Base-by-base conservation (phyloP, 2,797 vertebrate species). In the Microctenopoma lineatum region DNA sequence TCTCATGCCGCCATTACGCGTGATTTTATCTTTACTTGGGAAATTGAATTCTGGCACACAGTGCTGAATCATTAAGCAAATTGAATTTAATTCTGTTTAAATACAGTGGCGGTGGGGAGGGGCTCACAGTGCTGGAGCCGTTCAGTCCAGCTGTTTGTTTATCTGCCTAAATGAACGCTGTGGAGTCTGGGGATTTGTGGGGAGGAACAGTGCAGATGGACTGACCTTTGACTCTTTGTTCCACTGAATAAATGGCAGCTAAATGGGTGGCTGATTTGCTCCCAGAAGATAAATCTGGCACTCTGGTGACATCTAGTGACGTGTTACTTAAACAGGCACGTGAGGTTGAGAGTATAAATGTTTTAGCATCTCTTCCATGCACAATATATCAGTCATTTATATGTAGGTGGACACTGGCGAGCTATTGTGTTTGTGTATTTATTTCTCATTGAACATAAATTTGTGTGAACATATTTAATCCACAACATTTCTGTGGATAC, bases 161-260 rank as follows among this genome's bases (percentile, higher is more conserved):
- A 85, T 80, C 74, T 75, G 66, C 85, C 45, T 66, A 84, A 88
- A 89, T 90, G 76, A 76, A 87, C 77, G 69, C 75, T 54, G 66
- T 68, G 61, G 71, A 68, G 81, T 88, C 83, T 81, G 66, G 89
- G 87, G 87, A 90, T 86, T 88, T 90, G 83, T 73, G 64, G 73
- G 63, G 77, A 81, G 81, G 77, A 79, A 80, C 52, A 72, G 76
- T 78, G 63, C 60, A 81, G 80, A 87, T 84, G 71, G 59, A 73
- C 59, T 88, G 84, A 93, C 86, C 90, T 90, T 65, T 92, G 88
- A 84, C 80, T 86, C 71, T 89, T 75, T 92, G 89, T 92, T 92
- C 89, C 81, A 79, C 47, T 79, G 70, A 85, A 73, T 80, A 84
- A 79, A 79, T 73, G 70, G 64, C 59, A 57, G 32, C 72, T 78